Evolutionary conservation across 2,113 vertebrate genomes (phyloP).

Genomic region (Morone chrysops): DNA sequence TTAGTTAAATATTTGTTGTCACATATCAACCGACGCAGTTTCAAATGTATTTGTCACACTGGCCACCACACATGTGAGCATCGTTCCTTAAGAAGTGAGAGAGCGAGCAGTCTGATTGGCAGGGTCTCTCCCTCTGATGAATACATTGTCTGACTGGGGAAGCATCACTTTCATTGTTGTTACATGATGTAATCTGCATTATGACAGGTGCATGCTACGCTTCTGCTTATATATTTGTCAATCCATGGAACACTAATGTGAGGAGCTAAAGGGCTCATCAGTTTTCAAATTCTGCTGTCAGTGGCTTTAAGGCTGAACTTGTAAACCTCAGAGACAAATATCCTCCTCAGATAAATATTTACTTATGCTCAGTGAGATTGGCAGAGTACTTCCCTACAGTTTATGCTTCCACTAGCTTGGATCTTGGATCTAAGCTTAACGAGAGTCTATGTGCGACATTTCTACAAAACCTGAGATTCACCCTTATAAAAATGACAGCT

Average conservation of each 20-base stretch:
- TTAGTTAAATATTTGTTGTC: constrained; percentile 28
- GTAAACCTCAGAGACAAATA: constrained; percentile 50
- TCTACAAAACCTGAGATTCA: neutral
- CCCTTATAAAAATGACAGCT: neutral
- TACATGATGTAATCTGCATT: constrained; percentile 5
- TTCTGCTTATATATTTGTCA: constrained; percentile 15
- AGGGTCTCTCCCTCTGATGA: neutral
- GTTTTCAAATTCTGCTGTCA: constrained; percentile 31
- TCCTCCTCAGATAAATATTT: constrained; percentile 62
- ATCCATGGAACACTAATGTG: neutral
- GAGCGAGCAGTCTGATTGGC: neutral
- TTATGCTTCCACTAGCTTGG: constrained; percentile 31
- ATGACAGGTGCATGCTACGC: neutral
- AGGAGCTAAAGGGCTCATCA: neutral
- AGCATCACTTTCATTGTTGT: neutral
- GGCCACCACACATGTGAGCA: neutral
- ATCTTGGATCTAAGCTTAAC: constrained; percentile 1
- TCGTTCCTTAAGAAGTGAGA: neutral
- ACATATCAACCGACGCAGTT: neutral
- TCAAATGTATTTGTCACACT: neutral
- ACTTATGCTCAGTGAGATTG: constrained; percentile 16
- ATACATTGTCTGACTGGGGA: neutral
- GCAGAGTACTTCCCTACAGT: constrained; percentile 26
- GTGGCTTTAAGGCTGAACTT: constrained; percentile 32
- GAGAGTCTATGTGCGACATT: neutral